A percentile compares a stretch with the other conserved stretches of the same genome.
Conservation (phyloP, 2,797 vertebrate genomes). For the Anableps anableps region DNA sequence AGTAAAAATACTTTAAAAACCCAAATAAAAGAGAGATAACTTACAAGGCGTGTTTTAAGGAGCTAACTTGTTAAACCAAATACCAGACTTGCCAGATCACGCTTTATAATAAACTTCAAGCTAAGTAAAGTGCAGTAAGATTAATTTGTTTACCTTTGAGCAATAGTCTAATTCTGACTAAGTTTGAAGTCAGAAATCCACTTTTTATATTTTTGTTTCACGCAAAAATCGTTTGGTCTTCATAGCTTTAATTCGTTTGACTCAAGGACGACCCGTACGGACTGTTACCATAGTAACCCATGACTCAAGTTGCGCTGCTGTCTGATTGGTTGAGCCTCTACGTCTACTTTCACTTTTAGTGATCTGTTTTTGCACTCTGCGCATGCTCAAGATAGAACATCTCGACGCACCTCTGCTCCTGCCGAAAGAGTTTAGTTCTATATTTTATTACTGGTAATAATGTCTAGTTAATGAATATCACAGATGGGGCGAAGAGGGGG, state of each 20-base stretch:
- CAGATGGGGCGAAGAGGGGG: neutral
- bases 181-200: no score
- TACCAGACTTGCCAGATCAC: no score
- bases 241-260: neutral
- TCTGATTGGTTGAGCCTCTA: constrained; percentile 32
- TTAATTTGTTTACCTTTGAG: no score
- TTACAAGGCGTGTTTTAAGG: no score
- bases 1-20: no score
- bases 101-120: no score
- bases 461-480: neutral
- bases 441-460: neutral
- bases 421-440: neutral
- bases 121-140: no score
- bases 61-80: no score
- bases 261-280: neutral
- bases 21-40: no score
- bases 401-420: rapidly evolving
- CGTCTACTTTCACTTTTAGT: constrained; percentile 33
- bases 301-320: constrained; percentile 11
- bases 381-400: constrained; percentile 3
- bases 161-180: no score
- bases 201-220: neutral
- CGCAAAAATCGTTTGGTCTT: neutral
- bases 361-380: neutral
- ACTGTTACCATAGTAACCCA: constrained; percentile 13